Conservation (phyloP, 2,888 invertebrate genomes). For the Nephrotoma guestfalica region DNA sequence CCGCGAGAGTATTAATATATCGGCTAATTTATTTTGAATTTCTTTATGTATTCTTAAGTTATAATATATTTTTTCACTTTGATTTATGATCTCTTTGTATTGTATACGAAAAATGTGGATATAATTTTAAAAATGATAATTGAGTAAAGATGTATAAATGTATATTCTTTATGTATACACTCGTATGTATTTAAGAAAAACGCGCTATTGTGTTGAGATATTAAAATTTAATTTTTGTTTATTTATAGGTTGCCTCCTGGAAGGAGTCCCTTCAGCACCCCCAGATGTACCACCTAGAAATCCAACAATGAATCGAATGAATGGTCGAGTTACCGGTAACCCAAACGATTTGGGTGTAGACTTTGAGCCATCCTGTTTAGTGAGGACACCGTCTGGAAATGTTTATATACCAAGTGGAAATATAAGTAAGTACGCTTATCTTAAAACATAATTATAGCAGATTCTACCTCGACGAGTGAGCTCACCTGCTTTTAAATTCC, state of each 20-base stretch:
- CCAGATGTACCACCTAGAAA: conserved; percentile 85
- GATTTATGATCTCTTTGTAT: background rate
- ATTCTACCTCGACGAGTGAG: background rate
- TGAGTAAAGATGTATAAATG: background rate
- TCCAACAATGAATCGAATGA: conserved; percentile 81
- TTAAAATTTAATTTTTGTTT: conserved; percentile 14
- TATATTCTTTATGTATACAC: background rate
- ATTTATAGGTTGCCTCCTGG: conserved; percentile 69
- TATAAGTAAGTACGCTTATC: conserved; percentile 36
- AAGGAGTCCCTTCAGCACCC: conserved; percentile 54
- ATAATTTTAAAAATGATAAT: background rate
- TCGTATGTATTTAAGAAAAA: background rate
- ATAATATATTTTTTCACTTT: background rate
- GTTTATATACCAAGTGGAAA: conserved; percentile 83
- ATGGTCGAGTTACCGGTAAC: conserved; percentile 74
- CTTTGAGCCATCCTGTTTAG: conserved; percentile 81
- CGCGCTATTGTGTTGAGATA: background rate
- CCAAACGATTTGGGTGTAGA: conserved; percentile 58
- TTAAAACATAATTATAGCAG: background rate
- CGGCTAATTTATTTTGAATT: background rate
- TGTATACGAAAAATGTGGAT: background rate
- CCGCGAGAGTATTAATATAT: background rate
- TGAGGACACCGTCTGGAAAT: conserved; percentile 82
- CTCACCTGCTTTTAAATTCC: background rate
- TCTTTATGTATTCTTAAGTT: background rate